Evolutionary conservation across 2,888 invertebrate genomes (phyloP), one percentile per base, ranked within the genome.

Genomic region (Meganola albula): DNA sequence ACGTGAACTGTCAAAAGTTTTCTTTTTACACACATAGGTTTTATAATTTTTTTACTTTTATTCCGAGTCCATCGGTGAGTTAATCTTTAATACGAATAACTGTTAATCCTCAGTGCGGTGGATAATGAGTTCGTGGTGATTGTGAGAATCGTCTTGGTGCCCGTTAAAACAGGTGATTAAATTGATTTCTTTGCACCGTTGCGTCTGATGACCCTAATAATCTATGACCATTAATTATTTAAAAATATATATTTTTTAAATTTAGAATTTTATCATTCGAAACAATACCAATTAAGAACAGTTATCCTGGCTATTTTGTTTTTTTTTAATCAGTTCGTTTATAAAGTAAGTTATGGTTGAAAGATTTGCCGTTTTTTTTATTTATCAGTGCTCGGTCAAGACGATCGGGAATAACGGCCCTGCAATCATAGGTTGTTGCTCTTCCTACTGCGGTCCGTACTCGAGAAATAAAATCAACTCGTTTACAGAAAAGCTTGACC

Each of bases 341-440:
- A n/a, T 20, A 20, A 52, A 24, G 40, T n/a, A 44, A 55, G 51
- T 46, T 38, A 48, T 48, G 37, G 54, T 58, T 54, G 54, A 43
- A 51, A 54, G 52, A 58, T 38, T 57, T 30, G 51, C 48, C 24
- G 51, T 58, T 48, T 54, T 62, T 56, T 50, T 54, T 48, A 64
- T 54, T 59, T 75, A 76, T 74, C 73, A 72, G 63, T 68, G 71
- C 57, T 68, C 68, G 63, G 63, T 60, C 70, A 68, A 68, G 73
- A 64, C 73, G 68, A 70, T 73, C 70, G 68, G 77, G 77, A 66
- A 75, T 85, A 85, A 84, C 84, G 84, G 84, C 82, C 79, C 74
- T 71, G 76, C 80, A 84, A 85, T 85, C 84, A 84, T 82, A 85
- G 84, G 84, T 85, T 84, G 78, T 85, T 85, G 84, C 72, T 84